Evolutionary conservation across 2,113 vertebrate genomes (phyloP).

Genomic region (Cromileptes altivelis): DNA sequence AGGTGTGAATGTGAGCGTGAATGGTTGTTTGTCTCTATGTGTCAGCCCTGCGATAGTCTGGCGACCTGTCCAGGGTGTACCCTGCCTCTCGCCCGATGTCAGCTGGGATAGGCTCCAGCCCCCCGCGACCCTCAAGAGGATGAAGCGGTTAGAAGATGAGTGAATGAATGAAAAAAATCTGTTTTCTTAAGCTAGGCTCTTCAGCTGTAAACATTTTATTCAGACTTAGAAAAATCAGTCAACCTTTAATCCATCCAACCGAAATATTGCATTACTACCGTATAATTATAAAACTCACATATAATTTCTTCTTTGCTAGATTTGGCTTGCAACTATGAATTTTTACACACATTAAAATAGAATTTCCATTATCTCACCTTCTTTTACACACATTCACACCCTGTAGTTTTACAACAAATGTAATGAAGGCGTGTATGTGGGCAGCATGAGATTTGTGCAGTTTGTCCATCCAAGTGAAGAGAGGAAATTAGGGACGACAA

Average conservation of each 20-base stretch:
- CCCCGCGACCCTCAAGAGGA: no score
- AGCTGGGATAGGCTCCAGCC: no score
- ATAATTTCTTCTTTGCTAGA: neutral
- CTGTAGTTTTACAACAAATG: neutral
- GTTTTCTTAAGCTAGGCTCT: neutral
- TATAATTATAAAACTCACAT: neutral
- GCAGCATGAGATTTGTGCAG: neutral
- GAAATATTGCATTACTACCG: neutral
- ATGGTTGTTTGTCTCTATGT: no score
- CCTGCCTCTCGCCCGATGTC: no score
- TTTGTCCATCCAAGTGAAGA: conserved; percentile 41
- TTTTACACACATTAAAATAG: neutral
- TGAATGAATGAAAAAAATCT: no score
- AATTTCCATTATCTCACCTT: neutral
- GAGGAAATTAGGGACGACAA: neutral
- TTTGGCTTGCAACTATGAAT: neutral
- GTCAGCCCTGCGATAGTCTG: no score
- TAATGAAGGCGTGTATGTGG: conserved; percentile 3
- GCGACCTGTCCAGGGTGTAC: no score
- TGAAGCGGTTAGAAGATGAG: no score
- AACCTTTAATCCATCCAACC: neutral
- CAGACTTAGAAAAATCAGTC: neutral
- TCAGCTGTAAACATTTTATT: neutral
- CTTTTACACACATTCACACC: conserved; percentile 8
- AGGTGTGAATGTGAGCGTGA: no score